Percentiles rank a stretch among this genome's conserved stretches.
Evolutionary conservation across 37 sponge, comb jelly and placozoan species (phyloP).

Genomic region (Crambe crambe): DNA sequence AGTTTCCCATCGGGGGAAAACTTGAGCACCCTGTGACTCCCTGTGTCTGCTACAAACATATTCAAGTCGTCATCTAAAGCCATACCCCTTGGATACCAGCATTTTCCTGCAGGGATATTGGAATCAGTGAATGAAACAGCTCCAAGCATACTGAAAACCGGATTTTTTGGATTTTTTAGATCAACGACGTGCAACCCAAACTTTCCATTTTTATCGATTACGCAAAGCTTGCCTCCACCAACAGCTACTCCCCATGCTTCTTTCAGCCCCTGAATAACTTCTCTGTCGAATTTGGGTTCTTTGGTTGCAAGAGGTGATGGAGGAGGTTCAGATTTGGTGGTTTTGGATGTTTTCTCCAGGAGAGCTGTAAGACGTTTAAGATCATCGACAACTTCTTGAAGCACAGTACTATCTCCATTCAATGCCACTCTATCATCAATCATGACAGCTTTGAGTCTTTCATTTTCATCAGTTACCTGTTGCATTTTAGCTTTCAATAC

Average conservation of each 20-base stretch:
- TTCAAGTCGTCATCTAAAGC: not conserved
- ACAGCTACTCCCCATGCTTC: conserved; percentile 1
- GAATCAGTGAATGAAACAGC: not conserved
- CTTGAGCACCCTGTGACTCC: not conserved
- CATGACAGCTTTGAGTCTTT: not conserved
- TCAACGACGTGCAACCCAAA: not conserved
- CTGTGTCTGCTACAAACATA: conserved; percentile 1
- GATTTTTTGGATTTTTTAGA: not conserved
- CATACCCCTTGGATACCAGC: conserved; percentile 17
- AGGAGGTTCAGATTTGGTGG: no score
- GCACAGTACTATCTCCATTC: not conserved
- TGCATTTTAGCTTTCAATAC: not conserved
- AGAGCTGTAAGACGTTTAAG: not conserved
- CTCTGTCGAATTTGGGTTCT: not conserved
- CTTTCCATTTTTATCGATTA: not conserved
- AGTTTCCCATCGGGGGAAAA: conserved; percentile 4
- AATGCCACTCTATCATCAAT: not conserved
- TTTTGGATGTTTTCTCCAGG: not conserved
- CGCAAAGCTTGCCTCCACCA: not conserved
- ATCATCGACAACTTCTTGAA: not conserved
- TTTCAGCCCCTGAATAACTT: not conserved
- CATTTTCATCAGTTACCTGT: not conserved
- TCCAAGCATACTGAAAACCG: not conserved
- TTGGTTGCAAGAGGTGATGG: no score
- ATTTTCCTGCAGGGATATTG: not conserved